A percentile compares a stretch with the other conserved stretches of the same genome.
Evolutionary conservation across 2,113 vertebrate species (phyloP).

Genomic region (Zosterops japonicus): DNA sequence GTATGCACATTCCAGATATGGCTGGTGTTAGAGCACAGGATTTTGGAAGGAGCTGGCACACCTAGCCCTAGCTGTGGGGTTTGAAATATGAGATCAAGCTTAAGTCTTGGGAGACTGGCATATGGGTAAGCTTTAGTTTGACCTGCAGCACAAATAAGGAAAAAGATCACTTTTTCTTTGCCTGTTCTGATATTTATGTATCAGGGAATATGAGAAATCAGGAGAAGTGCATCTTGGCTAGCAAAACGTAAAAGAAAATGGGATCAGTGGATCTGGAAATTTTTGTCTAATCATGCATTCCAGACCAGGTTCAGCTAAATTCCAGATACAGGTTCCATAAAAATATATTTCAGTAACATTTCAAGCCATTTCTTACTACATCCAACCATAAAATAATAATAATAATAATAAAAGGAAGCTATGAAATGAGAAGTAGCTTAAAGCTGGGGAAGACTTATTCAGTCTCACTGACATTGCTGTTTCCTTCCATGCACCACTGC

Average conservation of each 20-base stretch:
- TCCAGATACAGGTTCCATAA: background rate
- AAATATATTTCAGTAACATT: background rate
- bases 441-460: background rate
- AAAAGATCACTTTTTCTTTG: background rate
- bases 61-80: background rate
- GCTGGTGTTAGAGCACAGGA: background rate
- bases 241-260: background rate
- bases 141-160: background rate
- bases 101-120: background rate
- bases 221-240: background rate
- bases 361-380: background rate
- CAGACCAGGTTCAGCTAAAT: background rate
- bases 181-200: background rate
- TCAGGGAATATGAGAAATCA: background rate
- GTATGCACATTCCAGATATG: rapidly evolving
- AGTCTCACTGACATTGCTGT: background rate
- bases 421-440: background rate
- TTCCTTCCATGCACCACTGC: background rate
- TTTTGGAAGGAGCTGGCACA: background rate
- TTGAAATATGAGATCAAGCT: background rate
- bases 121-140: background rate
- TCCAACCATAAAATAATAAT: background rate
- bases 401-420: background rate
- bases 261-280: background rate
- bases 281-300: background rate